These are phyloP conservation scores for Calyptommatus sinebrachiatus DNA, from an alignment of 2,113 vertebrate species.

Conservation along the genomic window DNA sequence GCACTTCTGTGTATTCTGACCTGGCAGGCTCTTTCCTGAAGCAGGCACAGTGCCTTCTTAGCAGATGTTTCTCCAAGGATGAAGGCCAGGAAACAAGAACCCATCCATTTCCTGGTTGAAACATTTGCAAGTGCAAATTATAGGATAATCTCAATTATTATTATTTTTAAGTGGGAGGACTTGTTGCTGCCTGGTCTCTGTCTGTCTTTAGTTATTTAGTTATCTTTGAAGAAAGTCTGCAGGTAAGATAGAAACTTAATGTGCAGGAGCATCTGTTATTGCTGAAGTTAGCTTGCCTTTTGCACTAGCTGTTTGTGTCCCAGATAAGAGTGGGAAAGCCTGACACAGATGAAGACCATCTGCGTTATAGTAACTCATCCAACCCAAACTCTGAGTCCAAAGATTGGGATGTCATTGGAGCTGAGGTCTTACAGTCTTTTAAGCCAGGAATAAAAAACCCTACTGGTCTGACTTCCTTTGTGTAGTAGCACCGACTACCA, in stretches of 20 bases:
- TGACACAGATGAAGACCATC: too few relatives aligned
- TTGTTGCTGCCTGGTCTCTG: background rate
- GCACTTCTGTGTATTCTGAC: background rate
- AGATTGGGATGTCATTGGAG: too few relatives aligned
- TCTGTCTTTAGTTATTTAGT: background rate
- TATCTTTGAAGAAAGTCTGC: background rate
- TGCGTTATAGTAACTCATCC: too few relatives aligned
- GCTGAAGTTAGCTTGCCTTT: background rate
- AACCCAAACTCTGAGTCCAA: too few relatives aligned
- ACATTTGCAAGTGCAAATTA: background rate
- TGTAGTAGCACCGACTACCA: too few relatives aligned
- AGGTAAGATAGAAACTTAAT: background rate
- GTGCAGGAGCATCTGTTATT: background rate
- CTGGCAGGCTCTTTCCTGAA: background rate
- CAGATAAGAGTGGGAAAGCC: too few relatives aligned
- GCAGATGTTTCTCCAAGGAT: constrained; percentile 23
- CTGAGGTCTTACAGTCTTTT: too few relatives aligned
- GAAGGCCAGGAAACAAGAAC: constrained; percentile 15
- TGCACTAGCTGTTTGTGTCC: too few relatives aligned
- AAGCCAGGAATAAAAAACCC: too few relatives aligned
- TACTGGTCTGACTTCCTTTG: too few relatives aligned
- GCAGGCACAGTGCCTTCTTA: background rate
- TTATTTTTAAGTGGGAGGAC: background rate
- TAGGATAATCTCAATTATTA: background rate
- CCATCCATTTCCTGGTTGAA: background rate